Percentiles rank a stretch among this genome's conserved stretches.
Evolutionary conservation across 2,888 invertebrate species (phyloP).

Genomic region (Thecocarcelia acutangulata): DNA sequence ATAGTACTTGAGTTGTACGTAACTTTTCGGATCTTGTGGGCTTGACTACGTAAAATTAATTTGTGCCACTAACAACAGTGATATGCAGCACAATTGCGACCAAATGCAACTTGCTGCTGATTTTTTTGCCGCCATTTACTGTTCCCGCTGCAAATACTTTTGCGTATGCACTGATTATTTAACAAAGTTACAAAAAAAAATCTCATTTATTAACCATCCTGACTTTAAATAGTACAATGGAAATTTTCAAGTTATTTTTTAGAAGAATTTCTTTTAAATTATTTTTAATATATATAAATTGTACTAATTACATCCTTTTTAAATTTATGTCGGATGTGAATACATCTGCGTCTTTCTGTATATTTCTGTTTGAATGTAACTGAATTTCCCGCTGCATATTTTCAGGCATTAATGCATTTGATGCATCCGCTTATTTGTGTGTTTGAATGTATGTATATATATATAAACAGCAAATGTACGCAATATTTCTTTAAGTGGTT

Average conservation of each 20-base stretch:
- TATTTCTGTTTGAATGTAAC: conserved; percentile 23
- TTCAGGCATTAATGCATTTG: conserved; percentile 26
- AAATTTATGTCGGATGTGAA: conserved; percentile 64
- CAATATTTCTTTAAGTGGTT: conserved; percentile 50
- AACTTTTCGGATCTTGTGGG: no score
- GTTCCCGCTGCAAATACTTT: no score
- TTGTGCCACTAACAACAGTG: no score
- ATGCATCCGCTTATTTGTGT: background rate
- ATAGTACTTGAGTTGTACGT: no score
- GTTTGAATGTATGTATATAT: background rate
- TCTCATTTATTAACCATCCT: no score
- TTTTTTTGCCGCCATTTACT: no score
- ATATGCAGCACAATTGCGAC: no score
- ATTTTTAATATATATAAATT: conserved; percentile 53
- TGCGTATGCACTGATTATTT: no score
- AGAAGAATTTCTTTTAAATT: conserved; percentile 6
- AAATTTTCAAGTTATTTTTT: background rate
- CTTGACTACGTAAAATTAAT: no score
- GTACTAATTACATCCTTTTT: conserved; percentile 71
- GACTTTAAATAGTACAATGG: no score
- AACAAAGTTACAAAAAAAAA: no score
- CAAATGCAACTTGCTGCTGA: no score
- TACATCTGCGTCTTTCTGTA: conserved; percentile 39
- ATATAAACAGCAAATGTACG: background rate
- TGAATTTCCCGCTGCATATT: conserved; percentile 53